Conservation (phyloP, 2,797 vertebrate genomes). For the Xenopus petersii region DNA sequence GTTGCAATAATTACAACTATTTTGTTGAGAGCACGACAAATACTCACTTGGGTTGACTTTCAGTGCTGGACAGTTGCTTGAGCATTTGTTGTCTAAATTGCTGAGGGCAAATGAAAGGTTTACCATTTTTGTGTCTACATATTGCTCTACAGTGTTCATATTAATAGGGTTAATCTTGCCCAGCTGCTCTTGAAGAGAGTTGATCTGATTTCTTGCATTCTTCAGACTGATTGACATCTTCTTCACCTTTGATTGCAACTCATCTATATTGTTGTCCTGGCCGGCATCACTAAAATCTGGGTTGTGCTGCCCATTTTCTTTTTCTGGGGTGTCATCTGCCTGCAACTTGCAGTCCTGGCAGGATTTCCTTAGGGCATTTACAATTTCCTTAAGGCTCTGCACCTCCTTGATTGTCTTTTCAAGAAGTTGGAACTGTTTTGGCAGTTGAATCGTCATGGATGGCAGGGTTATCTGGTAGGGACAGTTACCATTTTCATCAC, state of each 20-base stretch:
- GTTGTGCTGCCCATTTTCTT: slow-evolving; percentile 56
- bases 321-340: slow-evolving; percentile 72
- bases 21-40: neutral
- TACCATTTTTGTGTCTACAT: slow-evolving; percentile 81
- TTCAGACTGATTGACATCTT: slow-evolving; percentile 83
- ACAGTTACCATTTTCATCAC: slow-evolving; percentile 78
- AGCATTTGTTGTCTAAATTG: slow-evolving; percentile 79
- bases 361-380: slow-evolving; percentile 79
- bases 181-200: slow-evolving; percentile 76
- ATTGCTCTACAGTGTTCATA: slow-evolving; percentile 81
- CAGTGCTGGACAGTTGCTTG: slow-evolving; percentile 67
- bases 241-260: slow-evolving; percentile 78
- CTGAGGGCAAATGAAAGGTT: slow-evolving; percentile 81
- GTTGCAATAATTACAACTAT: no score
- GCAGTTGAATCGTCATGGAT: slow-evolving; percentile 85
- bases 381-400: slow-evolving; percentile 82
- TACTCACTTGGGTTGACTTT: slow-evolving; percentile 62
- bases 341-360: slow-evolving; percentile 84
- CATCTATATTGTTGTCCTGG: slow-evolving; percentile 59
- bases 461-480: slow-evolving; percentile 86
- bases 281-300: slow-evolving; percentile 41
- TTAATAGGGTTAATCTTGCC: slow-evolving; percentile 80
- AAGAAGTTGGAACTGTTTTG: slow-evolving; percentile 80
- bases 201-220: slow-evolving; percentile 81
- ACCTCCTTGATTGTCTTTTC: slow-evolving; percentile 89